Percentiles rank a stretch among this genome's conserved stretches.
Evolutionary conservation across 2,113 vertebrate species (phyloP).

Genomic region (Nicator chloris): DNA sequence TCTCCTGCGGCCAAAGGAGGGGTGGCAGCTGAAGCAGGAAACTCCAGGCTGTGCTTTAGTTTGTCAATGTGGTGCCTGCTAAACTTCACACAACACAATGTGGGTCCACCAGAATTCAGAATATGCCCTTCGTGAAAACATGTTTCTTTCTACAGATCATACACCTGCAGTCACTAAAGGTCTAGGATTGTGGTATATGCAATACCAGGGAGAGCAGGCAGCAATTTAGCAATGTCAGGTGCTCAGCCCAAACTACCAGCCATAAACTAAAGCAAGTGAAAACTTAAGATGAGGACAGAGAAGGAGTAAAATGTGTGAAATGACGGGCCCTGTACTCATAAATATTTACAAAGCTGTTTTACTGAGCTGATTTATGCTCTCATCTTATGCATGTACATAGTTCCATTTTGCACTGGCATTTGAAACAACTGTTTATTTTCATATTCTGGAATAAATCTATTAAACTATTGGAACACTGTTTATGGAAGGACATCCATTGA

Average conservation of each 20-base stretch:
- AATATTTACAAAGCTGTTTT: constrained; percentile 38
- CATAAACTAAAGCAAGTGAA: constrained; percentile 9
- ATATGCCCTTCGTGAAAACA: neutral
- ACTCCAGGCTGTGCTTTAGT: neutral
- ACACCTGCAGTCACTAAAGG: neutral
- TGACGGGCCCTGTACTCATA: neutral
- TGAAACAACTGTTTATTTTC: neutral
- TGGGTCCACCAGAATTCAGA: neutral
- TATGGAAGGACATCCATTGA: neutral
- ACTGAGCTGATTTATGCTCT: constrained; percentile 16
- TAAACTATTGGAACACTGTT: constrained; percentile 10
- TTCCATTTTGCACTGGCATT: constrained; percentile 15
- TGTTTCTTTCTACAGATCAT: neutral
- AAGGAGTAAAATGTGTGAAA: neutral
- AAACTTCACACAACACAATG: neutral
- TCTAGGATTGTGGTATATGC: neutral
- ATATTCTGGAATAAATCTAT: constrained; percentile 26
- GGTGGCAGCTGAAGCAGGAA: neutral
- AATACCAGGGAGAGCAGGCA: neutral
- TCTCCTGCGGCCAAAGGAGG: accelerated
- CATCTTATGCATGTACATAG: neutral
- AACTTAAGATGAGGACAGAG: neutral
- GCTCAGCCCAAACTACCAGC: neutral
- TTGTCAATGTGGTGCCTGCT: neutral
- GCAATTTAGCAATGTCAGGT: constrained; percentile 17